These are phyloP conservation scores for Neodiprion lecontei DNA, from an alignment of 1,140 invertebrate genomes.

Conservation along the genomic window DNA sequence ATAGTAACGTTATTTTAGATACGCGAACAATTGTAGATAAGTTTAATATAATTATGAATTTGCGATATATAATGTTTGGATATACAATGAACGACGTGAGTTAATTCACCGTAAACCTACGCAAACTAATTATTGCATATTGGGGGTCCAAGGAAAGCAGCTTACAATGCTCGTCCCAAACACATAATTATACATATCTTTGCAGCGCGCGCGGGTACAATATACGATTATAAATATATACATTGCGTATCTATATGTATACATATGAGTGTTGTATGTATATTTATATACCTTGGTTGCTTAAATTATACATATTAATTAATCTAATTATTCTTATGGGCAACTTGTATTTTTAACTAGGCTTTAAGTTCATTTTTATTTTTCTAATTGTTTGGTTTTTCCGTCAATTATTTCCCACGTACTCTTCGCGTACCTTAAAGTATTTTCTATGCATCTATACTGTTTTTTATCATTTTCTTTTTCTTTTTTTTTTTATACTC, in stretches of 20 bases:
- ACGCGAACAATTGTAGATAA: constrained; percentile 3
- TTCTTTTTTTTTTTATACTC: not conserved
- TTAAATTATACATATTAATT: not conserved
- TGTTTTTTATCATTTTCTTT: not conserved
- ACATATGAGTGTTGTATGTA: not conserved
- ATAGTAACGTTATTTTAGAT: constrained; percentile 5
- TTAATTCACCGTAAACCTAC: constrained; percentile 2
- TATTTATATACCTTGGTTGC: not conserved
- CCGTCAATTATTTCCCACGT: not conserved
- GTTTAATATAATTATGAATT: not conserved
- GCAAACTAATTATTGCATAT: not conserved
- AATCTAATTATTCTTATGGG: not conserved
- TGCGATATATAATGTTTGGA: not conserved
- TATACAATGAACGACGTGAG: not conserved
- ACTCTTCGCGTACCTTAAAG: not conserved
- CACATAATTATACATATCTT: constrained; percentile 2
- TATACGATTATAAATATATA: not conserved
- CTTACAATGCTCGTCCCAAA: constrained; percentile 5
- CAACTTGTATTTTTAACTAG: too few species aligned
- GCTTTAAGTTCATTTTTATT: too few species aligned
- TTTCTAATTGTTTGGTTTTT: not conserved
- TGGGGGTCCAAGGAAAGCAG: constrained; percentile 3
- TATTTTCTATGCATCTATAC: not conserved
- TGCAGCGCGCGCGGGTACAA: constrained; percentile 1
- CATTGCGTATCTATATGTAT: not conserved